Conservation (phyloP, 2,113 vertebrate species). For the Trinectes maculatus region DNA sequence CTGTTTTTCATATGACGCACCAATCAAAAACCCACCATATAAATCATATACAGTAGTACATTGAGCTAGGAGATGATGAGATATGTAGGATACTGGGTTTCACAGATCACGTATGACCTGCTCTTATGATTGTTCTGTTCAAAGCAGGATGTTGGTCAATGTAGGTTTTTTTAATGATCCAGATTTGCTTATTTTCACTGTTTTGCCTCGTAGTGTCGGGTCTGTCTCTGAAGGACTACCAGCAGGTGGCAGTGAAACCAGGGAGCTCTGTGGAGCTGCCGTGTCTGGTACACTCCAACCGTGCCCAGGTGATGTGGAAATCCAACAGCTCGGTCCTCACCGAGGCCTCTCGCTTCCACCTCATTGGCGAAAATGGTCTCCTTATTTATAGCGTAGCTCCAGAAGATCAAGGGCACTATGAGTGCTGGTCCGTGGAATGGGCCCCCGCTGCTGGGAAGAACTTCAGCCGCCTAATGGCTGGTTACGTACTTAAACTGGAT, state of each 20-base stretch:
- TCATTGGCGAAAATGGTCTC: constrained; percentile 84
- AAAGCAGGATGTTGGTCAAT: neutral
- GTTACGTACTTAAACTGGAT: constrained; percentile 86
- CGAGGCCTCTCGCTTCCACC: constrained; percentile 87
- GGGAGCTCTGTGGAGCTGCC: constrained; percentile 91
- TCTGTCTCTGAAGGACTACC: constrained; percentile 56
- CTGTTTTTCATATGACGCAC: too few relatives aligned
- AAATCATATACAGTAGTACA: too few relatives aligned
- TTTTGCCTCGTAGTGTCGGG: constrained; percentile 62
- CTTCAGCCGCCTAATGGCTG: constrained; percentile 86
- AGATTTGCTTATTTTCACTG: neutral
- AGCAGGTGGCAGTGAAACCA: constrained; percentile 81
- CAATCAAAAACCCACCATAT: neutral
- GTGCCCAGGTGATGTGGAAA: constrained; percentile 90
- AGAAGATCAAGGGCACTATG: constrained; percentile 89
- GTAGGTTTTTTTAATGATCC: neutral
- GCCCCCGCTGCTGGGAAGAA: constrained; percentile 82
- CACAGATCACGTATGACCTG: too few relatives aligned
- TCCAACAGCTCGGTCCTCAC: constrained; percentile 83
- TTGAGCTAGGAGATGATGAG: too few relatives aligned
- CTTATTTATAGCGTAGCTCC: constrained; percentile 92
- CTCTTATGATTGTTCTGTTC: neutral
- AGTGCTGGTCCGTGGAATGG: constrained; percentile 90
- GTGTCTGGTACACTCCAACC: constrained; percentile 89
- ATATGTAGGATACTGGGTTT: too few relatives aligned